These are phyloP conservation scores for Galeopsomyia nigrocyanea DNA, from an alignment of 2,888 invertebrate species.

Conservation along the genomic window DNA sequence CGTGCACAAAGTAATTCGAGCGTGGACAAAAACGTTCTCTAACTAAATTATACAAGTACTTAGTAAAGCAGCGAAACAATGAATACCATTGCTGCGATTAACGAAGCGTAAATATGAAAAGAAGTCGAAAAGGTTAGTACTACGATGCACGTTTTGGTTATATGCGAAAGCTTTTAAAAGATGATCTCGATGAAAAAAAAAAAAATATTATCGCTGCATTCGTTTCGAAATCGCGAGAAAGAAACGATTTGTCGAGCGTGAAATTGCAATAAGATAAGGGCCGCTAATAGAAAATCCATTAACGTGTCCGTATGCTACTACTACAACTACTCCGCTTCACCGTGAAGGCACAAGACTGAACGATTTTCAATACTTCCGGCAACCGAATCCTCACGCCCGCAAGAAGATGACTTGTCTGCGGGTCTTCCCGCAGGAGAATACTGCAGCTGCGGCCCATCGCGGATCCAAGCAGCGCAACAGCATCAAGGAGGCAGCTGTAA, in stretches of 20 bases:
- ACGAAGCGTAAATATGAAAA: slow-evolving; percentile 46
- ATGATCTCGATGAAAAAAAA: neutral
- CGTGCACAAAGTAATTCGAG: no score
- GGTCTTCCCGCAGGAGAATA: slow-evolving; percentile 47
- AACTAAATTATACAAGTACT: no score
- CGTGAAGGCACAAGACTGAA: slow-evolving; percentile 57
- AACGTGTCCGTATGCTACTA: no score
- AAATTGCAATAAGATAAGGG: no score
- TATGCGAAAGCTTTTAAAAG: no score
- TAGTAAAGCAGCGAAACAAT: no score
- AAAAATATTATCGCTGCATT: no score
- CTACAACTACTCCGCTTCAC: neutral
- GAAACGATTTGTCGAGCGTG: no score
- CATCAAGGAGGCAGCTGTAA: neutral
- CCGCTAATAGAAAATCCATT: no score
- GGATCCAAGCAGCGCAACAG: neutral
- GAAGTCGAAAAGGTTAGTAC: slow-evolving; percentile 56
- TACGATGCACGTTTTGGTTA: neutral
- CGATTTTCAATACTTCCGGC: slow-evolving; percentile 53
- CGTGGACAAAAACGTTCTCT: no score
- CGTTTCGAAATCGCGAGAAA: no score
- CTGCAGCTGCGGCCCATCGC: slow-evolving; percentile 3
- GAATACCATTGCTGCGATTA: no score
- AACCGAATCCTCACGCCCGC: slow-evolving; percentile 52
- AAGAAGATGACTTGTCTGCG: slow-evolving; percentile 54